Percentiles rank a stretch among this genome's conserved stretches.
Conservation (phyloP, 2,888 invertebrate species). For the Chironomus tentans region DNA sequence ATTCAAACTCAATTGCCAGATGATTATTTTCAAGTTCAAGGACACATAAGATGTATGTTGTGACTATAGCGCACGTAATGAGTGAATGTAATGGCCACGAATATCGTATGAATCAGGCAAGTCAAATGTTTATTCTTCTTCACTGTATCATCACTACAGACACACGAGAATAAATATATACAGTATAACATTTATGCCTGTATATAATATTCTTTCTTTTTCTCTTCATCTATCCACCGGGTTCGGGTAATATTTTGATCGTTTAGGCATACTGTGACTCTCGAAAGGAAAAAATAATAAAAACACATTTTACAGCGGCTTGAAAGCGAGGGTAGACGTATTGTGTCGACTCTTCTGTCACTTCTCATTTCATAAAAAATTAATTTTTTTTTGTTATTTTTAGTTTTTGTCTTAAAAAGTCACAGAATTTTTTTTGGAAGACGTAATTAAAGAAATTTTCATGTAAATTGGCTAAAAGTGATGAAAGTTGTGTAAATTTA, state of each 20-base stretch:
- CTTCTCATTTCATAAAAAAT: background rate
- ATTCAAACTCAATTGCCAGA: slow-evolving; percentile 8
- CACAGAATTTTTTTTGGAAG: background rate
- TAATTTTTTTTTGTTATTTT: background rate
- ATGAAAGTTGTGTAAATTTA: too few species aligned
- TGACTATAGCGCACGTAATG: background rate
- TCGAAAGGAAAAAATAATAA: background rate
- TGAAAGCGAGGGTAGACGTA: slow-evolving; percentile 18
- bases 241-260: background rate
- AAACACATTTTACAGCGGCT: slow-evolving; percentile 11
- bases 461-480: background rate
- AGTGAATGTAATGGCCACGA: background rate
- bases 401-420: background rate
- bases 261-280: background rate
- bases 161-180: background rate
- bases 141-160: background rate
- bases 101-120: background rate
- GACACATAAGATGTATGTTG: background rate
- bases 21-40: slow-evolving; percentile 23
- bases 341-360: background rate
- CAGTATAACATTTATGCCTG: background rate
- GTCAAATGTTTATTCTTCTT: too few species aligned
- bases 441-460: too few species aligned
- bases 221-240: background rate
- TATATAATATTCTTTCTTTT: background rate